These are phyloP conservation scores for Leptinotarsa undecemlineata DNA, from an alignment of 1,140 invertebrate species.

Conservation along the genomic window DNA sequence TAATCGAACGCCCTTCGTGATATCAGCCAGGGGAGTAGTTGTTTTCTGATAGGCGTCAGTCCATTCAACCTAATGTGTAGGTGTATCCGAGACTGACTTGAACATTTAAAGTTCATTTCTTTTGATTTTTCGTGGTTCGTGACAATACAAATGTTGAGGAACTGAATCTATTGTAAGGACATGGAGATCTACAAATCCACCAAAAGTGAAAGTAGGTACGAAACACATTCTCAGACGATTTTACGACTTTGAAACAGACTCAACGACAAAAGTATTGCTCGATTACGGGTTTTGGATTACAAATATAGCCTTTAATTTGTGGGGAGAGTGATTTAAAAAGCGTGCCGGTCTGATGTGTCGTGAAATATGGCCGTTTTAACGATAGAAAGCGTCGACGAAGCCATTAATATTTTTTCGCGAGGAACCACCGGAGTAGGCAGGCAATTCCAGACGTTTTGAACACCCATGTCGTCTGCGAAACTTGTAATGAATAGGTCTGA, in stretches of 20 bases:
- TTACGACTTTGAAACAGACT: neutral
- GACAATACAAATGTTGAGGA: no score
- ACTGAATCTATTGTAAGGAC: no score
- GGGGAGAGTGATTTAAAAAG: neutral
- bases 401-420: neutral
- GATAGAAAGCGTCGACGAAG: neutral
- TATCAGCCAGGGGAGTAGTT: no score
- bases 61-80: no score
- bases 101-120: no score
- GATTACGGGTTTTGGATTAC: neutral
- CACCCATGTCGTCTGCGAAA: no score
- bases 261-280: neutral
- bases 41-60: no score
- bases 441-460: no score
- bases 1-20: no score
- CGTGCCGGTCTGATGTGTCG: neutral
- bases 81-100: no score
- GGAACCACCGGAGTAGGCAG: neutral
- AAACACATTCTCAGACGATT: neutral
- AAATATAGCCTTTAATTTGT: constrained; percentile 1
- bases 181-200: neutral
- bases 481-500: no score
- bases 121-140: no score
- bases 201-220: neutral
- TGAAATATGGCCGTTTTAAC: neutral